Conservation (phyloP, 2,888 invertebrate genomes). For the Mystacides longicornis region DNA sequence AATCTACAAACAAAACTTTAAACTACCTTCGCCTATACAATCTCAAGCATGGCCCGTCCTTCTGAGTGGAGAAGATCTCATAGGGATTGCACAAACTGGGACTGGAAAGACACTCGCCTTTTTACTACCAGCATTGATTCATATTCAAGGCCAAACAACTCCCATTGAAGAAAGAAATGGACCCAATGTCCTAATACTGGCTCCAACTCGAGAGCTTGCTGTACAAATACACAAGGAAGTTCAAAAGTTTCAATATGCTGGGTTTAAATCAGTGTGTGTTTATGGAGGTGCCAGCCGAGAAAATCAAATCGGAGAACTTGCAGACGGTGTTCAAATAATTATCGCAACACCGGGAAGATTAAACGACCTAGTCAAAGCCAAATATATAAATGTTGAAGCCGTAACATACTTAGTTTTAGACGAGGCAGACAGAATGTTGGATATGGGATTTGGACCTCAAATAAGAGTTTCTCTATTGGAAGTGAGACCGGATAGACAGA, state of each 20-base stretch:
- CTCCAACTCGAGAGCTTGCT: slow-evolving; percentile 90
- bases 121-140: slow-evolving; percentile 84
- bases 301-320: slow-evolving; percentile 67
- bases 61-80: slow-evolving; percentile 83
- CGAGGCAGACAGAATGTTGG: slow-evolving; percentile 85
- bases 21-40: slow-evolving; percentile 84
- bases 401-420: slow-evolving; percentile 88
- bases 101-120: slow-evolving; percentile 95
- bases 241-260: slow-evolving; percentile 77
- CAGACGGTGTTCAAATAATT: slow-evolving; percentile 83
- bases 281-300: slow-evolving; percentile 85
- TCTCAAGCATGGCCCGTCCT: slow-evolving; percentile 92
- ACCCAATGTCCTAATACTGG: slow-evolving; percentile 81
- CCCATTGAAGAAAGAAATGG: slow-evolving; percentile 67
- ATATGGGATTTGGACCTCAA: slow-evolving; percentile 82
- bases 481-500: slow-evolving; percentile 82
- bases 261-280: slow-evolving; percentile 82
- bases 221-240: slow-evolving; percentile 89
- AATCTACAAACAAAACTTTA: slow-evolving; percentile 74
- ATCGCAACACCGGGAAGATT: slow-evolving; percentile 93
- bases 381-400: slow-evolving; percentile 63
- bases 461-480: slow-evolving; percentile 76
- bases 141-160: slow-evolving; percentile 79
- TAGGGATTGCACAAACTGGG: slow-evolving; percentile 94
- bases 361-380: slow-evolving; percentile 76